Conservation (phyloP, 2,888 invertebrate genomes). For the Synanthedon vespiformis region DNA sequence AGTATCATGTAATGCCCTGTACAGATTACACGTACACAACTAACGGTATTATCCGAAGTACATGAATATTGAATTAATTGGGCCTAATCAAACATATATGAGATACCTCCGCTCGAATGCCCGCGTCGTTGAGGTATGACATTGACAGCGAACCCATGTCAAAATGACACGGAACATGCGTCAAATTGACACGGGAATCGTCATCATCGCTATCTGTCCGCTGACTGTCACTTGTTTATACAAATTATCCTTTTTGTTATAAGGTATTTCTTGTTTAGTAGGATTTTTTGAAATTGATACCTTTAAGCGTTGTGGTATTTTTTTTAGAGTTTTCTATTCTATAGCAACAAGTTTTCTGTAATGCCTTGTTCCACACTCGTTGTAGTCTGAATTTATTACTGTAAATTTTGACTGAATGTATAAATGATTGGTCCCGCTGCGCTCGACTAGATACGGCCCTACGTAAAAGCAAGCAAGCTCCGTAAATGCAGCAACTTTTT, state of each 20-base stretch:
- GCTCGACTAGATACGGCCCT: too few relatives aligned
- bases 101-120: constrained; percentile 3
- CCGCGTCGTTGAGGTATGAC: constrained; percentile 7
- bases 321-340: too few relatives aligned
- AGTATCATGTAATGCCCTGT: too few relatives aligned
- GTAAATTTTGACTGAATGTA: too few relatives aligned
- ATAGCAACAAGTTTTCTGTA: too few relatives aligned
- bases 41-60: constrained; percentile 1
- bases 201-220: constrained; percentile 10
- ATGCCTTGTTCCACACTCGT: too few relatives aligned
- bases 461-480: too few relatives aligned
- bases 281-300: neutral
- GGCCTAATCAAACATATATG: constrained; percentile 3
- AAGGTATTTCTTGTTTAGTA: neutral
- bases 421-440: too few relatives aligned
- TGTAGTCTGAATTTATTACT: too few relatives aligned
- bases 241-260: neutral
- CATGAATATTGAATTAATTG: constrained; percentile 13
- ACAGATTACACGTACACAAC: neutral
- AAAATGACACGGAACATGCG: constrained; percentile 3
- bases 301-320: too few relatives aligned
- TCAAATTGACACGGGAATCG: constrained; percentile 9
- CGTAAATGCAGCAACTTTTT: too few relatives aligned
- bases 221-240: constrained; percentile 2
- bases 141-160: constrained; percentile 8